A percentile compares a stretch with the other conserved stretches of the same genome.
phyloP scores from a whole-genome alignment of 2,113 vertebrate genomes.

The Oncorhynchus masou region DNA sequence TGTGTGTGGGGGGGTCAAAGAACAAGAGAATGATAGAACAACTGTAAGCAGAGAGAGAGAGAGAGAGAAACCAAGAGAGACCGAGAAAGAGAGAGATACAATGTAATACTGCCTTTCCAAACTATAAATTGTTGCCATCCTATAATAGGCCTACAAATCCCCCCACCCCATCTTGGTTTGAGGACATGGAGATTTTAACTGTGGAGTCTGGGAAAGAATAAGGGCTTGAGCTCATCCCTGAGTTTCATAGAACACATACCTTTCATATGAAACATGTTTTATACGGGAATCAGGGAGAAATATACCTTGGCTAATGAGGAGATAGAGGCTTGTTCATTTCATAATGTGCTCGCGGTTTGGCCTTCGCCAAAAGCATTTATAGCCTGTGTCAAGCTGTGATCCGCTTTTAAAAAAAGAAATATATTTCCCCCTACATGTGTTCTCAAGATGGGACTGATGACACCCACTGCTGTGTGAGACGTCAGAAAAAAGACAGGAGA shows the following conservation, averaged over 20 bases:
- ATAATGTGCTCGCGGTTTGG: background rate
- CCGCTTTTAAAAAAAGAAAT: conserved; percentile 43
- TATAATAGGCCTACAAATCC: too few species aligned
- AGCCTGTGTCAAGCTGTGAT: conserved; percentile 41
- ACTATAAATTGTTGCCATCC: too few species aligned
- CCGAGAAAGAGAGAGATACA: background rate
- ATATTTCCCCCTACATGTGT: conserved; percentile 52
- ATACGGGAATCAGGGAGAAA: background rate
- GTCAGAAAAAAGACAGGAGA: background rate
- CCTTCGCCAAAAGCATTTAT: conserved; percentile 30
- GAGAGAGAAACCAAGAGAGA: background rate
- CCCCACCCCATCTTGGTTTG: background rate
- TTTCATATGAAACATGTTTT: background rate
- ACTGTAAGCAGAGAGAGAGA: background rate
- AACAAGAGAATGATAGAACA: too few species aligned
- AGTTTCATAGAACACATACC: background rate
- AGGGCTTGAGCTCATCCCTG: background rate
- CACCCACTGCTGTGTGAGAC: conserved; percentile 21
- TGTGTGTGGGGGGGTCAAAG: too few species aligned
- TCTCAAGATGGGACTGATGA: conserved; percentile 58
- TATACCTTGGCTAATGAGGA: background rate
- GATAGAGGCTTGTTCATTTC: background rate
- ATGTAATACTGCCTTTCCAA: too few species aligned
- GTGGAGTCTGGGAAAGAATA: background rate
- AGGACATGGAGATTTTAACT: background rate